Percentiles rank a stretch among this genome's conserved stretches.
Evolutionary conservation across 64 coral and sea anemone species (phyloP).

Genomic region (Platygyra sinensis): DNA sequence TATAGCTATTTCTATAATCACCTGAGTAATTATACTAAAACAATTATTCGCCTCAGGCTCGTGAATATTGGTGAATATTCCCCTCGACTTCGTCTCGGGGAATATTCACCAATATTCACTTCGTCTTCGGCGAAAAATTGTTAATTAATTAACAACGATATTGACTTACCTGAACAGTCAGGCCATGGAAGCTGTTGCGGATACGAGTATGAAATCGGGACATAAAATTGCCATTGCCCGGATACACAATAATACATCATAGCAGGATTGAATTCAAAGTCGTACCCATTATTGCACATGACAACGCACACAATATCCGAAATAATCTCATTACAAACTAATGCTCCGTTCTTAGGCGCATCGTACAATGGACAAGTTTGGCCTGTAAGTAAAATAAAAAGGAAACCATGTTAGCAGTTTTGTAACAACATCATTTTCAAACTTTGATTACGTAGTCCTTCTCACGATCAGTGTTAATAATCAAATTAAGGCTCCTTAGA

Average conservation of each 20-base stretch:
- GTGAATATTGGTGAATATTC: too few species aligned
- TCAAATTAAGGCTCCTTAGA: too few species aligned
- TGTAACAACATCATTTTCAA: too few species aligned
- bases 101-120: too few species aligned
- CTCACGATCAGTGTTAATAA: too few species aligned
- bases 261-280: not conserved
- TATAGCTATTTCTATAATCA: too few species aligned
- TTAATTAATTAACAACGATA: too few species aligned
- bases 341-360: not conserved
- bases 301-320: not conserved
- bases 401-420: not conserved
- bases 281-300: not conserved
- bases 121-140: too few species aligned
- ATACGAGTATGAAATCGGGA: fast-evolving
- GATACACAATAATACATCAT: not conserved
- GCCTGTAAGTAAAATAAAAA: not conserved
- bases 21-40: too few species aligned
- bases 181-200: not conserved
- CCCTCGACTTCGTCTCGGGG: too few species aligned
- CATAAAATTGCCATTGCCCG: not conserved
- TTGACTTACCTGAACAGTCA: not conserved
- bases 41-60: too few species aligned
- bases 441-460: not conserved
- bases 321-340: not conserved
- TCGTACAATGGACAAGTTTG: not conserved